phyloP scores from a whole-genome alignment of 2,113 vertebrate genomes.

The Cochlearius cochlearius region DNA sequence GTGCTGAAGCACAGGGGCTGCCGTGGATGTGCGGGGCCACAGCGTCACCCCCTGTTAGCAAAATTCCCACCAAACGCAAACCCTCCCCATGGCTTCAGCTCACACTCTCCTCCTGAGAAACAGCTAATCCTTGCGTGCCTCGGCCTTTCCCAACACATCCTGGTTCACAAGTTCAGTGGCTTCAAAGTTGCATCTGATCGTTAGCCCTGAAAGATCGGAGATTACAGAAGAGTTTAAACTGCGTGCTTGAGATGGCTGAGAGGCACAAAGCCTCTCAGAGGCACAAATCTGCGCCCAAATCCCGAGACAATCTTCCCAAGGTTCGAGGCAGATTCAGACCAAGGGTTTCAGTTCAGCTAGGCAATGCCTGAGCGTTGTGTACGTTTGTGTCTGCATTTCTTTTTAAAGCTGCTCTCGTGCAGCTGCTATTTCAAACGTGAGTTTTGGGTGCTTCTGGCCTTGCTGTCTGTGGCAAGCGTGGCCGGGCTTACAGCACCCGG shows the following conservation, averaged over 20 bases:
- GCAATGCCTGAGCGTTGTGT: not conserved
- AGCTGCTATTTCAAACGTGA: not conserved
- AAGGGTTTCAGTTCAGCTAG: not conserved
- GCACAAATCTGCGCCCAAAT: not conserved
- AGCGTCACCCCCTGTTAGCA: not conserved
- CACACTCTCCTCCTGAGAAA: not conserved
- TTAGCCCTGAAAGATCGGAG: conserved; percentile 2
- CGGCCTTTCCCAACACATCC: conserved; percentile 13
- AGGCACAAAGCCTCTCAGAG: not conserved
- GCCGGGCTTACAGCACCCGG: not conserved
- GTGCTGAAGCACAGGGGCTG: not conserved
- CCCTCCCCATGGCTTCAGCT: not conserved
- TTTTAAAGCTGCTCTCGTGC: not conserved
- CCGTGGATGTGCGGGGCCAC: rapidly evolving
- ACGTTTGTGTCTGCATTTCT: not conserved
- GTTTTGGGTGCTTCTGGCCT: not conserved
- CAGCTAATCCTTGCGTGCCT: not conserved
- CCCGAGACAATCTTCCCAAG: not conserved
- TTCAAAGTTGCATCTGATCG: conserved; percentile 43
- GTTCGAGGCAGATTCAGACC: not conserved
- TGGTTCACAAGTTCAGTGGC: conserved; percentile 53
- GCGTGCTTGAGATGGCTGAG: not conserved
- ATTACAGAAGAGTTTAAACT: not conserved
- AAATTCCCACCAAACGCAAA: not conserved
- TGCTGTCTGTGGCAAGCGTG: not conserved